A percentile compares a stretch with the other conserved stretches of the same genome.
phyloP scores from a whole-genome alignment of 2,888 invertebrate genomes.

The Carcina quercana region DNA sequence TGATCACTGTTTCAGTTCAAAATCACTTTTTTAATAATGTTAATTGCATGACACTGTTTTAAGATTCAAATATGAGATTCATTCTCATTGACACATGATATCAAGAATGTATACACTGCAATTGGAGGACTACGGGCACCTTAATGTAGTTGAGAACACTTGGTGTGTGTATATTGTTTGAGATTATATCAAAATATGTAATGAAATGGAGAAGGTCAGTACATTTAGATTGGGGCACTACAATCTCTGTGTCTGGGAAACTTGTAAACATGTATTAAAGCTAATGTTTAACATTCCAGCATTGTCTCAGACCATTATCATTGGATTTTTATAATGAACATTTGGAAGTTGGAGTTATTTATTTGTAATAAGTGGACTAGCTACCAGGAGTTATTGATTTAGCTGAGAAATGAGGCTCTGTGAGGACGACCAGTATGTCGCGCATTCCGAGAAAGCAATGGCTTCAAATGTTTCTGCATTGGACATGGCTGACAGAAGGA shows the following conservation, averaged over 20 bases:
- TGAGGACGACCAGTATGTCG: constrained; percentile 34
- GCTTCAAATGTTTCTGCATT: constrained; percentile 30
- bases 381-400: constrained; percentile 51
- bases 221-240: constrained; percentile 53
- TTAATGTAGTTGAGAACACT: constrained; percentile 33
- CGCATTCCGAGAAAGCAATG: constrained; percentile 30
- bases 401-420: constrained; percentile 52
- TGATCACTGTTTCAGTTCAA: constrained; percentile 66
- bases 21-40: constrained; percentile 55
- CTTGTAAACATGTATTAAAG: constrained; percentile 66
- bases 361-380: constrained; percentile 58
- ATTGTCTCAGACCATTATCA: constrained; percentile 59
- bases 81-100: constrained; percentile 26
- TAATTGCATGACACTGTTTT: constrained; percentile 34
- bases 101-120: constrained; percentile 20
- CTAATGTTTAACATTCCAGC: constrained; percentile 74
- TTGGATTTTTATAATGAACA: constrained; percentile 66
- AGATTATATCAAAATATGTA: constrained; percentile 38
- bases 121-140: constrained; percentile 32
- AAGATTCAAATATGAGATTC: constrained; percentile 17
- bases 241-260: constrained; percentile 50
- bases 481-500: constrained; percentile 28
- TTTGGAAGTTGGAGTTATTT: constrained; percentile 66
- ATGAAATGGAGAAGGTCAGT: constrained; percentile 61
- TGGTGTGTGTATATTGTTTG: constrained; percentile 25